Percentiles rank a stretch among this genome's conserved stretches.
These are phyloP conservation scores for Cheilosia grossa DNA, from an alignment of 2,888 invertebrate species.

Conservation along the genomic window DNA sequence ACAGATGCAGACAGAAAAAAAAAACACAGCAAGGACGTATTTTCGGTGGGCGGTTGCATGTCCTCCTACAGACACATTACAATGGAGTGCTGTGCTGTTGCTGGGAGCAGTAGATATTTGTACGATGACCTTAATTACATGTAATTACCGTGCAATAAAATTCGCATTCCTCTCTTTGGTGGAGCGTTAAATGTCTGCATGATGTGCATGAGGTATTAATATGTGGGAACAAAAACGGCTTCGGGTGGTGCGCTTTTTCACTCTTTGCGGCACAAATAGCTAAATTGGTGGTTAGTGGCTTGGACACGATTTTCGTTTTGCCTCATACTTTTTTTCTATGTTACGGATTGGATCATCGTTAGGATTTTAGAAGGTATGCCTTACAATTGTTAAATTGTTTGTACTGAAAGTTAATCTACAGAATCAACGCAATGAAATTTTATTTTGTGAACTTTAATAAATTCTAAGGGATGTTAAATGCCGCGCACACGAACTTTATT, in stretches of 20 bases:
- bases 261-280: not conserved
- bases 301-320: not conserved
- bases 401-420: too few relatives aligned
- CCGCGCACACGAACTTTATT: too few relatives aligned
- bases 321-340: not conserved
- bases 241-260: slow-evolving; percentile 1
- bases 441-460: too few relatives aligned
- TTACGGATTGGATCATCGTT: too few relatives aligned
- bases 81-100: slow-evolving; percentile 48
- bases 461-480: too few relatives aligned
- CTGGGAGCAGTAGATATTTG: slow-evolving; percentile 61
- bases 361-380: too few relatives aligned
- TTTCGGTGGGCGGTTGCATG: slow-evolving; percentile 53
- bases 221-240: slow-evolving; percentile 8
- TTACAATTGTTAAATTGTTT: too few relatives aligned
- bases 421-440: too few relatives aligned
- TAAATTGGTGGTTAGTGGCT: not conserved
- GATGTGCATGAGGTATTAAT: slow-evolving; percentile 48
- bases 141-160: slow-evolving; percentile 75
- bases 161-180: slow-evolving; percentile 66
- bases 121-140: slow-evolving; percentile 74
- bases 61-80: slow-evolving; percentile 55
- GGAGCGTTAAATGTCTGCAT: slow-evolving; percentile 52
- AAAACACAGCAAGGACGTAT: slow-evolving; percentile 47
- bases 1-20: slow-evolving; percentile 22